Evolutionary conservation across 2,113 vertebrate genomes (phyloP).

Genomic region (Myodes glareolus): DNA sequence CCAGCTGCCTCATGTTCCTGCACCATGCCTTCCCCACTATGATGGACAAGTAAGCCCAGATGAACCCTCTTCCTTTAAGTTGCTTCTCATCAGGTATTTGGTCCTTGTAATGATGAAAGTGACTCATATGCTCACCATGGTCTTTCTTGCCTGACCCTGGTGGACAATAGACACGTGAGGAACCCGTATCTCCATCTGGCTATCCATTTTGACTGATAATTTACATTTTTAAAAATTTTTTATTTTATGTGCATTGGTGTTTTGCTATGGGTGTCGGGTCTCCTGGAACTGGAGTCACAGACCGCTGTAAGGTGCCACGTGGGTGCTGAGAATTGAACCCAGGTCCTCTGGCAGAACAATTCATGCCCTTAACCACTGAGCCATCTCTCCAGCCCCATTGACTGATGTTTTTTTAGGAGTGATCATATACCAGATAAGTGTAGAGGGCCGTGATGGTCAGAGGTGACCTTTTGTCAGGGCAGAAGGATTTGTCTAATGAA

Average conservation of each 20-base stretch:
- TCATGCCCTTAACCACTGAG: neutral
- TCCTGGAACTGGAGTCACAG: neutral
- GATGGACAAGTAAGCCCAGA: neutral
- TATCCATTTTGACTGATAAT: neutral
- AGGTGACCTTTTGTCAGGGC: neutral
- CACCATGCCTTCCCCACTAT: neutral
- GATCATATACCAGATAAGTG: no score
- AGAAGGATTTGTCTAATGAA: no score
- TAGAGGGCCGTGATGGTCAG: neutral
- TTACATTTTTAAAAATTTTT: neutral
- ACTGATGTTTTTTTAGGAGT: neutral
- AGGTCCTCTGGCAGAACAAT: neutral
- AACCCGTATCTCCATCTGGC: neutral
- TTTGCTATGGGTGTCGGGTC: neutral
- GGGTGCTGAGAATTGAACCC: neutral
- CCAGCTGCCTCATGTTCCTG: neutral
- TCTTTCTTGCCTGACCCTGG: neutral
- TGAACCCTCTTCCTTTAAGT: neutral
- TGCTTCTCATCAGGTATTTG: neutral
- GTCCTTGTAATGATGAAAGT: neutral
- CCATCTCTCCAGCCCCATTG: neutral
- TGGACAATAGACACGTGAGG: neutral
- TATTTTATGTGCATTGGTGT: neutral
- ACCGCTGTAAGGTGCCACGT: neutral
- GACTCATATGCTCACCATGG: neutral